phyloP scores from a whole-genome alignment of 2,888 invertebrate genomes.

The Torymus auratus region DNA sequence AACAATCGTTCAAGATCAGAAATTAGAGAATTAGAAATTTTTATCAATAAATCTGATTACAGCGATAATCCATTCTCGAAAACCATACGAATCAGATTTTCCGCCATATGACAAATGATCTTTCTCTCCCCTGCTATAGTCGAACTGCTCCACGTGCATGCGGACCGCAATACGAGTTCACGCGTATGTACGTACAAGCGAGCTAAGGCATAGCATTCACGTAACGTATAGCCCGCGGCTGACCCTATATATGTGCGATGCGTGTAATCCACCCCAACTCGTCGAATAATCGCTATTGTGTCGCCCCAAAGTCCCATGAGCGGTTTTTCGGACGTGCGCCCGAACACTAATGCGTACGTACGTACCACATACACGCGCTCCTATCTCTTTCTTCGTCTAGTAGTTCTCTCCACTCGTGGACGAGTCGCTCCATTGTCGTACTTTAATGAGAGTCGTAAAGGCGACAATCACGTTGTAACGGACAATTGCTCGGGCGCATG shows the following conservation, averaged over 20 bases:
- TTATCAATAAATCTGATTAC: too few relatives aligned
- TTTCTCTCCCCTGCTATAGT: too few relatives aligned
- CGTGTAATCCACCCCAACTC: conserved; percentile 71
- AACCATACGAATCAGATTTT: too few relatives aligned
- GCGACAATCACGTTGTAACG: conserved; percentile 56
- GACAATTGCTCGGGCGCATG: conserved; percentile 50
- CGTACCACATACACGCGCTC: background rate
- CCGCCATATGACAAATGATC: too few relatives aligned
- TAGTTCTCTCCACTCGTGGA: background rate
- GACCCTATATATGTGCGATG: conserved; percentile 53
- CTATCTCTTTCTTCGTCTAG: background rate
- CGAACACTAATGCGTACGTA: conserved; percentile 40
- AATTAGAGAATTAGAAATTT: too few relatives aligned
- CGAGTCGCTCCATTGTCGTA: conserved; percentile 40
- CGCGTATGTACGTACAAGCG: too few relatives aligned
- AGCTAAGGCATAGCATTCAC: too few relatives aligned
- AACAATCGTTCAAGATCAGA: too few relatives aligned
- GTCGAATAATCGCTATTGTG: conserved; percentile 72
- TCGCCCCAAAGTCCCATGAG: conserved; percentile 58
- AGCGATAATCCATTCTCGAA: too few relatives aligned
- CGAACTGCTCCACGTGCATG: too few relatives aligned
- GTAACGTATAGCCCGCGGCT: conserved; percentile 14
- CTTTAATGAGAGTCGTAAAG: conserved; percentile 57
- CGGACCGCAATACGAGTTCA: too few relatives aligned
- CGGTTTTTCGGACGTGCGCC: conserved; percentile 56